Conservation (phyloP, 2,888 invertebrate species). For the Nomada ruficornis region DNA sequence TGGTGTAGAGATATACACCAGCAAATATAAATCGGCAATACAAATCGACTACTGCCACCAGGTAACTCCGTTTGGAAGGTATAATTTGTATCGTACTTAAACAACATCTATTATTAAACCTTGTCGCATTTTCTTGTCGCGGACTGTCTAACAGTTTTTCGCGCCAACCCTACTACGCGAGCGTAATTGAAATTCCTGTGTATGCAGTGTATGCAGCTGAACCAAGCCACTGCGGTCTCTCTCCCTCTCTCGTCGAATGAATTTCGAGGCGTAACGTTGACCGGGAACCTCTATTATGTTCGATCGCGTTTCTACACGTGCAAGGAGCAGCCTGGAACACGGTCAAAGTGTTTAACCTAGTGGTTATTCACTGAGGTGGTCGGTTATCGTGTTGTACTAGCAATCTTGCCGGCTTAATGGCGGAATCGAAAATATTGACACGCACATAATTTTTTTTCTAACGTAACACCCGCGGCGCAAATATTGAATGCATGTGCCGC, state of each 20-base stretch:
- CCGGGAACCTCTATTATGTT: background rate
- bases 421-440: no score
- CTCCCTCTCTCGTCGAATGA: conserved; percentile 25
- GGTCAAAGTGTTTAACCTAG: background rate
- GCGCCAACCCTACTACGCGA: background rate
- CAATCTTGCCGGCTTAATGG: background rate
- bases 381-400: background rate
- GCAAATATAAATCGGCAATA: conserved; percentile 3
- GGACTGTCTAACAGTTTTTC: conserved; percentile 50
- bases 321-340: background rate
- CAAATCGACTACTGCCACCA: conserved; percentile 32
- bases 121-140: conserved; percentile 35
- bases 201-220: background rate
- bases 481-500: background rate
- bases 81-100: conserved; percentile 48
- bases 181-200: conserved; percentile 42
- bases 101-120: conserved; percentile 51
- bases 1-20: no score
- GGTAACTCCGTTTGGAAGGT: background rate
- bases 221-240: background rate
- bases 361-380: background rate
- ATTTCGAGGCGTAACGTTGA: conserved; percentile 26
- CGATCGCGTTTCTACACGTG: conserved; percentile 1
- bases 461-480: background rate
- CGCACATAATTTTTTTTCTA: no score